These are phyloP conservation scores for Pollimyrus isidori DNA, from an alignment of 2,113 vertebrate genomes.

Conservation along the genomic window DNA sequence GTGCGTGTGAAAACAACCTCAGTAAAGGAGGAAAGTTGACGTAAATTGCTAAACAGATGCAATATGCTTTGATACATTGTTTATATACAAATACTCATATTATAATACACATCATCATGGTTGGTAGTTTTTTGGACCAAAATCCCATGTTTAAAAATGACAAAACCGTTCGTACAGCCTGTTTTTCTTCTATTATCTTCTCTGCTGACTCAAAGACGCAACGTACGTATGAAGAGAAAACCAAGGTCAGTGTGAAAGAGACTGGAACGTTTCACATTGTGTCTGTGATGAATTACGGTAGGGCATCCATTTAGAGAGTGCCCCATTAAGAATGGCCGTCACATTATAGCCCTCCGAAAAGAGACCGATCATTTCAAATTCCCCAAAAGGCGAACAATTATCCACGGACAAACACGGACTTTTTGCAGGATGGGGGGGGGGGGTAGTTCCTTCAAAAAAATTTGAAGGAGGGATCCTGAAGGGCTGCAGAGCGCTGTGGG, in stretches of 20 bases:
- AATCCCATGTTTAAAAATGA: not conserved
- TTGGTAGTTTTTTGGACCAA: not conserved
- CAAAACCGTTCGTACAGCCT: not conserved
- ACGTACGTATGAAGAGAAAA: not conserved
- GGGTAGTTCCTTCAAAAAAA: not conserved
- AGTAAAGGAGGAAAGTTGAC: not conserved
- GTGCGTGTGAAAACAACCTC: not conserved
- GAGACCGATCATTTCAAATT: conserved; percentile 5
- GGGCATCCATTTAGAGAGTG: not conserved
- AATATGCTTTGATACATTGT: not conserved
- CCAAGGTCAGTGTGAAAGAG: not conserved
- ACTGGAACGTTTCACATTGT: not conserved
- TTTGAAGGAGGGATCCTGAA: not conserved
- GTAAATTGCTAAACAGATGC: not conserved
- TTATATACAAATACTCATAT: not conserved
- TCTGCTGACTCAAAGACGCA: not conserved
- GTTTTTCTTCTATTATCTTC: not conserved
- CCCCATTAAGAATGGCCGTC: conserved; percentile 15
- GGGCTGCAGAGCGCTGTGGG: not conserved
- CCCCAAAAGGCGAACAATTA: not conserved
- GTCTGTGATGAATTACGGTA: conserved; percentile 12
- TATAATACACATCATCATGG: not conserved
- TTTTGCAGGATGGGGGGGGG: not conserved
- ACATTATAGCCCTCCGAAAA: conserved; percentile 1
- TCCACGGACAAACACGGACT: not conserved